Conservation (phyloP, 92 coral and sea anemone genomes). For the Epizoanthus illoricatus region DNA sequence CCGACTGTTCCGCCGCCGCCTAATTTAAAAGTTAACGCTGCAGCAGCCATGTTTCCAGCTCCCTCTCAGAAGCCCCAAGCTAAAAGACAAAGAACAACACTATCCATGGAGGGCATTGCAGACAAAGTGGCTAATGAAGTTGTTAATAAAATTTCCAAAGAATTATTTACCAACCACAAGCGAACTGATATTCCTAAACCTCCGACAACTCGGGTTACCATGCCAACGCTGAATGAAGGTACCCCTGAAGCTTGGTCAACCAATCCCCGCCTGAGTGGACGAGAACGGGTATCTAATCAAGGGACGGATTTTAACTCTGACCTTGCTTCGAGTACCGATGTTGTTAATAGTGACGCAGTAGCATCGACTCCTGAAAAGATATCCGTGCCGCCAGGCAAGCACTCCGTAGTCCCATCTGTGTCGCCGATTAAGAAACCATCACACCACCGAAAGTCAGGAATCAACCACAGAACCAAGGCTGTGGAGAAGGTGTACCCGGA, state of each 20-base stretch:
- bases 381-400: background rate
- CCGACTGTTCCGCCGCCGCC: background rate
- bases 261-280: conserved; percentile 5
- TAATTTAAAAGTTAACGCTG: background rate
- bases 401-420: background rate
- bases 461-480: background rate
- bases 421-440: background rate
- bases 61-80: background rate
- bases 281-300: background rate
- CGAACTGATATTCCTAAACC: conserved; percentile 30
- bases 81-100: conserved; percentile 19
- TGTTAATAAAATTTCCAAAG: conserved; percentile 25
- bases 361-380: background rate
- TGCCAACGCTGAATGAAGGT: conserved; percentile 10
- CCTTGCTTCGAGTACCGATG: background rate
- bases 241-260: background rate
- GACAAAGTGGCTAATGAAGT: conserved; percentile 35
- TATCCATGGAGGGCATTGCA: conserved; percentile 16
- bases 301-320: background rate
- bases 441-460: background rate
- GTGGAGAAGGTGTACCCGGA: conserved; percentile 20
- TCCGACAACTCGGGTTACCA: background rate
- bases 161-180: conserved; percentile 10
- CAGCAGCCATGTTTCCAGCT: background rate
- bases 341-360: background rate